These are phyloP conservation scores for Sebastes iracundus DNA, from an alignment of 2,797 vertebrate species.

Conservation along the genomic window DNA sequence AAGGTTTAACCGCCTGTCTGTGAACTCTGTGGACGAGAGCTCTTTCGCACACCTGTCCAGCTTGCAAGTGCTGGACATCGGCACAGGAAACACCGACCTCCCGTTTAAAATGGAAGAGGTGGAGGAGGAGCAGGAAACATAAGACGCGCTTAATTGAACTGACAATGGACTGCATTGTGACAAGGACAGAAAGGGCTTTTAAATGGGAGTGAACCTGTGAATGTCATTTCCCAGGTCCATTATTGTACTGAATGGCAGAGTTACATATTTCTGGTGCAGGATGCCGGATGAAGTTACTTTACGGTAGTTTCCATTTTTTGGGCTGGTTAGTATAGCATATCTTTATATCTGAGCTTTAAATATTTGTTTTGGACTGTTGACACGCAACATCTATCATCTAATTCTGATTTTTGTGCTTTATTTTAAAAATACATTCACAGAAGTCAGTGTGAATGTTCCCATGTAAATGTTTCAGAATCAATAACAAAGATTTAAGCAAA, in stretches of 20 bases:
- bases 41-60: constrained; percentile 89
- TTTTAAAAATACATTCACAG: neutral
- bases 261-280: constrained; percentile 78
- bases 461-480: constrained; percentile 1
- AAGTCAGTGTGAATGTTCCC: constrained; percentile 5
- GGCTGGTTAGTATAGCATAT: constrained; percentile 55
- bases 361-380: constrained; percentile 16
- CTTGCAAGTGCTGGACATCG: constrained; percentile 92
- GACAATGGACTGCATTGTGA: constrained; percentile 24
- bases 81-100: constrained; percentile 84
- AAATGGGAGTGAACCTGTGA: constrained; percentile 35
- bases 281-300: constrained; percentile 65
- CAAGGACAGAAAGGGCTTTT: constrained; percentile 14
- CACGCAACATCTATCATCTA: neutral
- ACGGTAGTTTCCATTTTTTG: constrained; percentile 45
- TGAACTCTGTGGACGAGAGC: constrained; percentile 87
- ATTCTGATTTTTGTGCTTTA: constrained; percentile 16
- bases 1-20: constrained; percentile 92
- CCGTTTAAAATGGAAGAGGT: constrained; percentile 72
- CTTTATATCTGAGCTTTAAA: constrained; percentile 48
- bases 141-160: neutral
- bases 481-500: neutral
- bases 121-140: constrained; percentile 59
- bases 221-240: constrained; percentile 22
- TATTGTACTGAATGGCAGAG: constrained; percentile 22